phyloP scores from a whole-genome alignment of 2,797 vertebrate species.

The Benthosema pterotum region DNA sequence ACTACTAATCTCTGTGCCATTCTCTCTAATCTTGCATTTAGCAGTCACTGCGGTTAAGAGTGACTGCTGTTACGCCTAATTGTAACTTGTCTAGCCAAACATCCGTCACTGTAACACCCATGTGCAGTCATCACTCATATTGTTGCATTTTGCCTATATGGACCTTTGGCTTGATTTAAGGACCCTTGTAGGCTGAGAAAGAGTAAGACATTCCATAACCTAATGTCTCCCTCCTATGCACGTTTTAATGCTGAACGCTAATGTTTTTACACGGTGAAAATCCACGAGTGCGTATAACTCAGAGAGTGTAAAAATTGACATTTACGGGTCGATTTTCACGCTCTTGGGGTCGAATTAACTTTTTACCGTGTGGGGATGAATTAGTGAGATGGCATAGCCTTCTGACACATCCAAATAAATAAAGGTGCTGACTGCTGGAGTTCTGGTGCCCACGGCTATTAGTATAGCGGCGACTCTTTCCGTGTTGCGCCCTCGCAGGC shows the following conservation, averaged over 20 bases:
- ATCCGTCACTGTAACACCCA: too few species aligned
- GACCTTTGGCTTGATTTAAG: constrained; percentile 18
- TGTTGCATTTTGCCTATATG: constrained; percentile 14
- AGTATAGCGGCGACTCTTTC: constrained; percentile 31
- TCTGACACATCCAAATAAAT: constrained; percentile 44
- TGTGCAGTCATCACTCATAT: background rate
- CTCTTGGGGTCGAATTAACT: too few species aligned
- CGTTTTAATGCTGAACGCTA: background rate
- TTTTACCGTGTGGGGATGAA: background rate
- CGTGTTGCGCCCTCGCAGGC: constrained; percentile 18
- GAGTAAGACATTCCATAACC: constrained; percentile 11
- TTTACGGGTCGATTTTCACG: too few species aligned
- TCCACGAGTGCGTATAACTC: too few species aligned
- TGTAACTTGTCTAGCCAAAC: too few species aligned
- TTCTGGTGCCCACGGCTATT: constrained; percentile 37
- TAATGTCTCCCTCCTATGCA: background rate
- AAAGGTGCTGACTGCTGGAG: constrained; percentile 44
- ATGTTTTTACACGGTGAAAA: constrained; percentile 29
- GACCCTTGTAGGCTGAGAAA: constrained; percentile 9
- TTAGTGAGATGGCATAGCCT: constrained; percentile 39
- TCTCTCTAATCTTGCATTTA: too few species aligned
- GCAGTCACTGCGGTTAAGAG: too few species aligned
- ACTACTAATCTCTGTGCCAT: too few species aligned
- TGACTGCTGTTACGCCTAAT: too few species aligned
- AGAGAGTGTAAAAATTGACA: too few species aligned